Base-by-base conservation (phyloP, 2,888 invertebrate genomes). In the Trichopoda pennipes region DNA sequence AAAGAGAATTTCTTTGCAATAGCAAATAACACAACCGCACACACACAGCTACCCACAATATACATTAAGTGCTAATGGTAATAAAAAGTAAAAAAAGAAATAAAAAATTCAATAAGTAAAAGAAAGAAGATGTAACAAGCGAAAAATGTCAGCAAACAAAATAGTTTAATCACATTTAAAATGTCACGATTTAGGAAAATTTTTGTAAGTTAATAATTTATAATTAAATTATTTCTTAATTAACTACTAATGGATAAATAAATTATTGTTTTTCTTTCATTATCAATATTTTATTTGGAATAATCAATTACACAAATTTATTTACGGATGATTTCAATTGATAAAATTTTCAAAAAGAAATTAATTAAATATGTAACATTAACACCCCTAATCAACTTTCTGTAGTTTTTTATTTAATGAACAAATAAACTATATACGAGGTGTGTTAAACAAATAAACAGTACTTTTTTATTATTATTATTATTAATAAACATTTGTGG, bases 311-410 rank as follows among this genome's bases (percentile, higher is more conserved):
- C 32, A 56, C 21, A 56, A 73, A 55, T 68, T 44, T 75, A 61
- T 80, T 70, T 53, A 60, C 23, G 17, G 58, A 38, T 64, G 63
- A 77, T 77, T 28, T 19, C 12, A 23, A 21, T 17, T 49, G 68
- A 38, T 60, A 75, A 64, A 58, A 74, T 56, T 21, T 7, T 32
- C 12, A 70, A 35, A 70, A 70, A 8, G 28, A 64, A 44, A 44
- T 14, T 3, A 44, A 44, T 14, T 3, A 44, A 42, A 60, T 51
- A 49, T 23, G 19, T 55, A 63, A 63, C 63, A 81, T 76, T 76
- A 76, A 76, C 76, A 61, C 81, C 76, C 77, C 72, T 73, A 81
- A 77, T 77, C 69, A 81, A 81, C 68, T 63, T 77, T 77, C 2
- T 58, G 10, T 72, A 70, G 19, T 53, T 23, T 23, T 23, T 32